Percentiles rank a stretch among this genome's conserved stretches.
These are phyloP conservation scores for Anguilla rostrata DNA, from an alignment of 2,113 vertebrate species.

Conservation along the genomic window DNA sequence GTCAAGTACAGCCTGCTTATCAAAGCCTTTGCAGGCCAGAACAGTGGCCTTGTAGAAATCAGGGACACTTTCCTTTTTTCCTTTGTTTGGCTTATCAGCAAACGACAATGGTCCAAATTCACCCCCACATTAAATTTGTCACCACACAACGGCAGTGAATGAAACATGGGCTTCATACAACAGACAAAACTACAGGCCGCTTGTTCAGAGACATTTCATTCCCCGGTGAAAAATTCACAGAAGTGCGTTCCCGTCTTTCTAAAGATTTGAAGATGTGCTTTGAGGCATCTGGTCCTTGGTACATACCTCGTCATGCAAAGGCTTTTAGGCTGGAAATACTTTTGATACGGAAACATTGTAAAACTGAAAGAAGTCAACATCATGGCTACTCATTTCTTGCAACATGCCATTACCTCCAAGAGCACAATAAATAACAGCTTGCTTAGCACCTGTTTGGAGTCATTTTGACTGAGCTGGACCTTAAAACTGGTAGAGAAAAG, in stretches of 20 bases:
- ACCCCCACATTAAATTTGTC: background rate
- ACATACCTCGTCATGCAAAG: slow-evolving; percentile 23
- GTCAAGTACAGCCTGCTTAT: background rate
- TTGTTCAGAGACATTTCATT: background rate
- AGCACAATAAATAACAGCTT: slow-evolving; percentile 37
- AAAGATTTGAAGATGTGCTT: background rate
- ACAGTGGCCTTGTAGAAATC: background rate
- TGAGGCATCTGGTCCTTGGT: background rate
- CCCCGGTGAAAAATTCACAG: background rate
- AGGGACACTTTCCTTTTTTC: background rate
- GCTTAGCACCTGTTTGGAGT: background rate
- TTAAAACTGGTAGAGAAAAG: background rate
- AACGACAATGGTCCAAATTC: background rate
- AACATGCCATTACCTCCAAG: slow-evolving; percentile 23
- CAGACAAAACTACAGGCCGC: background rate
- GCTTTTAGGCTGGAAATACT: slow-evolving; percentile 42
- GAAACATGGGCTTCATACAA: background rate
- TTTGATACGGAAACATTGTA: slow-evolving; percentile 55
- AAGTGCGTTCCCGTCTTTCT: background rate
- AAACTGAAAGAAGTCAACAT: slow-evolving; percentile 38
- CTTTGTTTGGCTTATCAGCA: background rate
- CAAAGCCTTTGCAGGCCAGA: background rate
- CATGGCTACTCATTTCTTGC: slow-evolving; percentile 35
- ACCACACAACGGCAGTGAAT: background rate
- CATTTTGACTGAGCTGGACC: background rate